phyloP scores from a whole-genome alignment of 2,797 vertebrate species.

The Oreortyx pictus region DNA sequence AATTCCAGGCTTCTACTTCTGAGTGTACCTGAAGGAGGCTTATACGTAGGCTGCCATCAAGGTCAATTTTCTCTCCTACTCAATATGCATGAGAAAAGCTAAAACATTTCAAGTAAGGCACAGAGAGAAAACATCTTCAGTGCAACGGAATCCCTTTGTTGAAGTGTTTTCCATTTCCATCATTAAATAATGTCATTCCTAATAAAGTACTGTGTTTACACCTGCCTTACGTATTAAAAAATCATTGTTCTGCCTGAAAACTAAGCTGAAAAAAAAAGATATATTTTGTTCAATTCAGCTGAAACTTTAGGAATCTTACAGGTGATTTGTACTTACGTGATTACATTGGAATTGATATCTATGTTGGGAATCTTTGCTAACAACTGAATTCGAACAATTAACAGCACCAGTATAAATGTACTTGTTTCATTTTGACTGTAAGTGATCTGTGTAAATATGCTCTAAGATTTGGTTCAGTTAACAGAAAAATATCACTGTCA shows the following conservation, averaged over 20 bases:
- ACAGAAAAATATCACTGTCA: neutral
- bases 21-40: neutral
- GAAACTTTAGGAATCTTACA: neutral
- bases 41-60: neutral
- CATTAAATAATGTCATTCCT: neutral
- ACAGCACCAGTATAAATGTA: neutral
- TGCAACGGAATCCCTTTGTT: neutral
- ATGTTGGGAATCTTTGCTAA: neutral
- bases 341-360: neutral
- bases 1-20: neutral
- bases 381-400: neutral
- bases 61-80: neutral
- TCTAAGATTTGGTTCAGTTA: too few species aligned
- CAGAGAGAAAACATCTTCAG: accelerated
- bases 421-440: neutral
- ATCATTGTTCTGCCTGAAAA: neutral
- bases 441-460: neutral
- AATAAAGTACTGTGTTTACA: neutral
- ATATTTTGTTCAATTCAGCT: neutral
- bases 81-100: neutral
- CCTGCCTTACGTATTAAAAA: neutral
- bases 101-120: neutral
- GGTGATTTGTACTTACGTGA: neutral
- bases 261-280: accelerated
- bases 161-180: neutral